These are phyloP conservation scores for Scaptomyza polygonia DNA, from an alignment of 2,888 invertebrate species.

Conservation along the genomic window DNA sequence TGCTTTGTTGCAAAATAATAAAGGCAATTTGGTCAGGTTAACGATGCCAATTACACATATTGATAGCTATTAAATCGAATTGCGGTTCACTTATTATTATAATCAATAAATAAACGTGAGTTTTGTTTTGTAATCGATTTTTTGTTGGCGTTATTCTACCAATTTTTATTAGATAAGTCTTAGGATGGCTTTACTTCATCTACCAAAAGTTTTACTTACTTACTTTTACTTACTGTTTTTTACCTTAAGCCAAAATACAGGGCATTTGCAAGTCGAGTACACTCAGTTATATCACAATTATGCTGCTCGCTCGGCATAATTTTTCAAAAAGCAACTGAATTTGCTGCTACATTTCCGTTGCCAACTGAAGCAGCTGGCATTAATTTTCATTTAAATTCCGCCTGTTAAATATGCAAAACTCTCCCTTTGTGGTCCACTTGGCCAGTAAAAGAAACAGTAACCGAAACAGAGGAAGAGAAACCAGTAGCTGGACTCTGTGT, in stretches of 20 bases:
- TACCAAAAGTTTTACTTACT: too few species aligned
- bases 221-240: too few species aligned
- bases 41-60: conserved; percentile 29
- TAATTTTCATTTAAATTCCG: conserved; percentile 76
- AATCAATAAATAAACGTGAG: neutral
- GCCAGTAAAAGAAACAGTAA: neutral
- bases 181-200: neutral
- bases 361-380: conserved; percentile 47
- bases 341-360: conserved; percentile 25
- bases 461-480: neutral
- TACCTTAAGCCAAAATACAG: neutral
- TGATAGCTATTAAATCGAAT: conserved; percentile 30
- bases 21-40: conserved; percentile 17
- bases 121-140: neutral
- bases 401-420: conserved; percentile 54
- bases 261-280: neutral
- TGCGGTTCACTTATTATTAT: conserved; percentile 23
- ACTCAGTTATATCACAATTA: neutral
- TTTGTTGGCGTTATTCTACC: neutral
- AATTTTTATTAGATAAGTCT: neutral
- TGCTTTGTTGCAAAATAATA: conserved; percentile 4
- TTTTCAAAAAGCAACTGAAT: conserved; percentile 21
- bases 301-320: conserved; percentile 4
- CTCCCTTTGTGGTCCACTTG: conserved; percentile 34
- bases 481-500: neutral